Base-by-base conservation (phyloP, 35 echinoderm and acorn worm species). In the Anneissia japonica region DNA sequence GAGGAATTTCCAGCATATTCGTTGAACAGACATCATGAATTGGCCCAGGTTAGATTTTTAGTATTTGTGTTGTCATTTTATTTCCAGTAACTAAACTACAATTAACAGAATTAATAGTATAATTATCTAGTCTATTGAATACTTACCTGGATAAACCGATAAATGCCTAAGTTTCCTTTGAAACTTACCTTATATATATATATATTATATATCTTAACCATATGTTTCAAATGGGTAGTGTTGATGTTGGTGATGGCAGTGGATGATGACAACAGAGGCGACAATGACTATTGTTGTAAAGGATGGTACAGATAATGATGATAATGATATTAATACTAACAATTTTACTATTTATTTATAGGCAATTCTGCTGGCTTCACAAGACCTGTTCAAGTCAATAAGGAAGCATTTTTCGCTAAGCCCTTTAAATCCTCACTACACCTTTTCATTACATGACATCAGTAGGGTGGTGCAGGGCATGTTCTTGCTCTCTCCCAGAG, bases 1-100 rank as follows among this genome's bases (percentile, higher is more conserved):
- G 94, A 97, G 76, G 94, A 97, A 41, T 97, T 97, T 72, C 94
- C 94, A 4, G 91, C 94, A 0, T 97, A 97, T 39, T 97, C 94
- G 9, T 80, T 97, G 5, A 82, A 81, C 73, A 91, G 90, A 36
- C 94, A 93, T 38, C 56, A 90, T 76, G 84, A 97, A 84, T 76
- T 97, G 21, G 80, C 94, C 14, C 87, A 90, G 87, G 94, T 97
- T 29, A 77, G 46, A 39, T n/a, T n/a, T n/a, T n/a, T n/a, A n/a
- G n/a, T n/a, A n/a, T n/a, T n/a, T n/a, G n/a, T n/a, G n/a, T n/a
- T n/a, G n/a, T n/a, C n/a, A n/a, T n/a, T n/a, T n/a, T n/a, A n/a
- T n/a, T n/a, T n/a, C n/a, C n/a, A n/a, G n/a, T n/a, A n/a, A n/a
- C n/a, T n/a, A n/a, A n/a, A n/a, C n/a, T n/a, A n/a, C n/a, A n/a